Base-by-base conservation (phyloP, 2,797 vertebrate genomes). In the Dendrocincla tyrannina region DNA sequence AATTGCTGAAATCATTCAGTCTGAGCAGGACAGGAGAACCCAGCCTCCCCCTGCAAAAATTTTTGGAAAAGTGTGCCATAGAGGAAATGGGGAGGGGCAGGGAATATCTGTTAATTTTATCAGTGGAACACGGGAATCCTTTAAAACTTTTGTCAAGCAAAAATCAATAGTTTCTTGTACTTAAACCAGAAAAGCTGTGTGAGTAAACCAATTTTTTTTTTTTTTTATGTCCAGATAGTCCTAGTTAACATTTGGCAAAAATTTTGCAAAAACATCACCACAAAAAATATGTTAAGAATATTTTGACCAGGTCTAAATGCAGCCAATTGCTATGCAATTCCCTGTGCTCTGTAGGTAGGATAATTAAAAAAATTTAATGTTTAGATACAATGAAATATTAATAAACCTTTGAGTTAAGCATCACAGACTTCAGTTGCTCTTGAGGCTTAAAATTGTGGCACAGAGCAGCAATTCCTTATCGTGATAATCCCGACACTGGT, bases 51-150 rank as follows among this genome's bases (percentile, higher is more conserved):
- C 41, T 32, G 23, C 11, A 30, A 44, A 60, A 25, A 58, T 49
- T 7, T 0, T 32, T 2, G 0, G 10, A 7, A 10, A 33, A n/a
- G 47, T 20, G 17, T 17, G 20, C 32, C 19, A 2, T 1, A 17
- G 55, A 49, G 11, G 7, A 39, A 39, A 24, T 60, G 30, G 19
- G 14, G 5, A 2, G 42, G 44, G 19, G 44, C 3, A 5, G 39
- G 39, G 39, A 39, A 28, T 25, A 25, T 9, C 20, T 14, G 18
- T 23, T 37, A 42, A 24, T 1, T 30, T 10, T 55, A 47, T 73
- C 74, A 39, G 17, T 5, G 7, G 19, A 58, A 44, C 3, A 4
- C 2, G 22, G 24, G 15, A 66, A 35, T 53, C 33, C 12, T 83
- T 32, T 11, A 15, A 25, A 52, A 50, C 15, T 52, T 41, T 12